Evolutionary conservation across 1,140 invertebrate genomes (phyloP).

Genomic region (Tribolium madens): DNA sequence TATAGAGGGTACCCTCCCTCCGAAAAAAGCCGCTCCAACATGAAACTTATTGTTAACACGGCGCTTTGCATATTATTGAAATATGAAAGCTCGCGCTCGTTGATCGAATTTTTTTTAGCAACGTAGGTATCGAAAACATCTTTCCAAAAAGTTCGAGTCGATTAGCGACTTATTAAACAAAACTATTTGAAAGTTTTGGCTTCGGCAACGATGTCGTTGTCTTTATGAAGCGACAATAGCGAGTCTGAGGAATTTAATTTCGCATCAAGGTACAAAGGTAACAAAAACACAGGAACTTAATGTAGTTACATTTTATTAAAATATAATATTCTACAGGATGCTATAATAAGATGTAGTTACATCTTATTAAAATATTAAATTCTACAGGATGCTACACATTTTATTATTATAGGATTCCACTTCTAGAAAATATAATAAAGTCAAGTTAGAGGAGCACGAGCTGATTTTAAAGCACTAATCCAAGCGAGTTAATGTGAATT

Average conservation of each 20-base stretch:
- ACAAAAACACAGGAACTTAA: slow-evolving; percentile 27
- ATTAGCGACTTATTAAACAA: slow-evolving; percentile 21
- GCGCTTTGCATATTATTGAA: slow-evolving; percentile 36
- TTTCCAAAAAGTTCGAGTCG: slow-evolving; percentile 1
- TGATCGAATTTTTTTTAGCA: neutral
- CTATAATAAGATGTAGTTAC: too few relatives aligned
- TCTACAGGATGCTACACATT: slow-evolving; percentile 23
- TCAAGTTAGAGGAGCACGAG: neutral
- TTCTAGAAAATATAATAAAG: slow-evolving; percentile 23
- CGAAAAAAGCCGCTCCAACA: slow-evolving; percentile 28
- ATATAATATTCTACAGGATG: slow-evolving; percentile 36
- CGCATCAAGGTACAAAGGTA: slow-evolving; percentile 33
- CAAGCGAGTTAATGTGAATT: slow-evolving; percentile 2
- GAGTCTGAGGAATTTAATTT: slow-evolving; percentile 15
- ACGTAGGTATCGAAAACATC: too few relatives aligned
- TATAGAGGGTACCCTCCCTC: neutral
- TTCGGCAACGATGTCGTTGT: slow-evolving; percentile 6
- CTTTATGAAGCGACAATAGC: slow-evolving; percentile 29
- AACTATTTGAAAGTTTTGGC: slow-evolving; percentile 31
- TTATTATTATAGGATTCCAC: neutral
- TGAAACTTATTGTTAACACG: slow-evolving; percentile 41
- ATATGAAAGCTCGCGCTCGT: neutral
- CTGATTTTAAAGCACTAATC: slow-evolving; percentile 23
- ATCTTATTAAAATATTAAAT: slow-evolving; percentile 33
- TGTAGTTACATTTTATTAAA: slow-evolving; percentile 23